Percentiles rank a stretch among this genome's conserved stretches.
Conservation (phyloP, 2,888 invertebrate genomes). For the Notocelia uddmanniana region DNA sequence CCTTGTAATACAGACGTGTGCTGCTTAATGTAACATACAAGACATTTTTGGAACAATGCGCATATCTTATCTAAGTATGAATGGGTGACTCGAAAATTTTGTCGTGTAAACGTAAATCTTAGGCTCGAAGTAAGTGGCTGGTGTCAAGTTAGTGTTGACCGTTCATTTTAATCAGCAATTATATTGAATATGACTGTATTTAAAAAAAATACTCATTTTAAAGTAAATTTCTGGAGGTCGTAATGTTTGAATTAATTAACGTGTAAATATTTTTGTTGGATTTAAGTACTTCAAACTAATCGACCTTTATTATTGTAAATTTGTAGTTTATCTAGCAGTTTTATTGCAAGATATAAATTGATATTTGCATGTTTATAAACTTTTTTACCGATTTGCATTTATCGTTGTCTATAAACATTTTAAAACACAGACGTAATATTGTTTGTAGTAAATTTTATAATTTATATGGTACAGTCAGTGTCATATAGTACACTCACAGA, state of each 20-base stretch:
- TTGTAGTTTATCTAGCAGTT: neutral
- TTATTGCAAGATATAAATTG: neutral
- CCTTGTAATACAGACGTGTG: no score
- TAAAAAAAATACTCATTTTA: neutral
- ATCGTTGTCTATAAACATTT: neutral
- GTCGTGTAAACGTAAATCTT: neutral
- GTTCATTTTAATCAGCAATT: neutral
- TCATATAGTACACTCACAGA: no score
- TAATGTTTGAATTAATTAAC: neutral
- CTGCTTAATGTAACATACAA: neutral
- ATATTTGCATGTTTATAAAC: neutral
- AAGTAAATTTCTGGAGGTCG: neutral
- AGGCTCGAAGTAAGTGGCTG: conserved; percentile 19
- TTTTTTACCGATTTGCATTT: neutral
- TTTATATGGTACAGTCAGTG: neutral
- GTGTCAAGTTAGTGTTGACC: conserved; percentile 12
- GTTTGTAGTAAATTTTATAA: neutral
- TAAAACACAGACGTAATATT: neutral
- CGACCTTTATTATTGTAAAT: neutral
- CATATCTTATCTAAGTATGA: neutral
- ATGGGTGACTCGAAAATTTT: neutral
- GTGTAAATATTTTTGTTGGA: neutral
- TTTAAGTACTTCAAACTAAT: neutral
- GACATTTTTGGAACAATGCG: neutral
- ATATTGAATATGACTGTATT: neutral